Conservation (phyloP, 2,888 invertebrate species). For the Pachydiplax longipennis region DNA sequence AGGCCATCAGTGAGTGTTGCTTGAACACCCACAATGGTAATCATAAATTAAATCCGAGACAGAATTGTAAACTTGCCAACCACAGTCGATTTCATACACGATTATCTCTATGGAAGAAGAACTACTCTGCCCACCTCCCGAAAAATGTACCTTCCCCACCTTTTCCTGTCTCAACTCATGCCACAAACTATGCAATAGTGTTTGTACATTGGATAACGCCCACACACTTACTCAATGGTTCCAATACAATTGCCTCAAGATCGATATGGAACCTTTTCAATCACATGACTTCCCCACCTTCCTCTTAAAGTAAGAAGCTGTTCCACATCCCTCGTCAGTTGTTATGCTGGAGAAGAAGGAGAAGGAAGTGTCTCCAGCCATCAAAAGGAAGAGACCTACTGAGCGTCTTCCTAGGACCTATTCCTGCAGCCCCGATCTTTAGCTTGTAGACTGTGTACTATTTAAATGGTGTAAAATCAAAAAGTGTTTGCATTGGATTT, state of each 20-base stretch:
- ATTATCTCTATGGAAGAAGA: background rate
- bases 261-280: background rate
- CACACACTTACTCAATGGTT: background rate
- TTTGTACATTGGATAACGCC: background rate
- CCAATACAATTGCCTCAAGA: background rate
- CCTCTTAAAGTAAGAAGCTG: too few species aligned
- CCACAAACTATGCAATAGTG: background rate
- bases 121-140: background rate
- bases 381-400: background rate
- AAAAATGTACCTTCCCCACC: background rate
- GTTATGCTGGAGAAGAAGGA: too few species aligned
- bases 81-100: too few species aligned
- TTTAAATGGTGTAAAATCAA: background rate
- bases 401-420: background rate
- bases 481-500: too few species aligned
- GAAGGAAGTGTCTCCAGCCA: background rate
- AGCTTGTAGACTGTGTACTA: background rate
- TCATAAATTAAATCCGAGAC: too few species aligned
- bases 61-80: too few species aligned
- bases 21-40: too few species aligned
- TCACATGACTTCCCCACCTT: too few species aligned
- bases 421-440: too few species aligned
- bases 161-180: background rate
- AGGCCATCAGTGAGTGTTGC: too few species aligned
- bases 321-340: too few species aligned